A percentile compares a stretch with the other conserved stretches of the same genome.
Conservation (phyloP, 2,888 invertebrate species). For the Tupiocoris notatus region DNA sequence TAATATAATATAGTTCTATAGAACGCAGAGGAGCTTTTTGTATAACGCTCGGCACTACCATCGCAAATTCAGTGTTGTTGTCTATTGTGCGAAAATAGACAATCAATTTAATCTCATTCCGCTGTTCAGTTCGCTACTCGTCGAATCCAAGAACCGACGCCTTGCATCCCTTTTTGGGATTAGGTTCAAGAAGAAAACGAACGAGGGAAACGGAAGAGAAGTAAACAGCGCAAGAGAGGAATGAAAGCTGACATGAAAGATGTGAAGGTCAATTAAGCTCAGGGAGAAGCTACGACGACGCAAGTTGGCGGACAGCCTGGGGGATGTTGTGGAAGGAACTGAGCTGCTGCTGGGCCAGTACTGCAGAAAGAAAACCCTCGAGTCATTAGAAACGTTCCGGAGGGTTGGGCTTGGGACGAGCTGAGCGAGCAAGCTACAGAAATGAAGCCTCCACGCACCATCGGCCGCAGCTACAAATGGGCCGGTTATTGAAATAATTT, state of each 20-base stretch:
- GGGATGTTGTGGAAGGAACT: background rate
- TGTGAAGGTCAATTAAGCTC: constrained; percentile 42
- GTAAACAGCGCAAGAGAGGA: background rate
- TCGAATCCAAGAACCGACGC: background rate
- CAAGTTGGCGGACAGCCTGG: background rate
- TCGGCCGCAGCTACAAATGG: constrained; percentile 44
- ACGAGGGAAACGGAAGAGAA: constrained; percentile 11
- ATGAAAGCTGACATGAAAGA: constrained; percentile 41
- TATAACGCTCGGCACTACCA: too few relatives aligned
- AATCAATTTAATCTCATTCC: background rate
- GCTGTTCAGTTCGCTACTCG: background rate
- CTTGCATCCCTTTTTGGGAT: background rate
- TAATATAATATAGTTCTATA: too few relatives aligned
- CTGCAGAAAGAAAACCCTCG: constrained; percentile 23
- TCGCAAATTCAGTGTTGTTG: too few relatives aligned
- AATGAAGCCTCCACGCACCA: constrained; percentile 29
- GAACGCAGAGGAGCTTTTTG: too few relatives aligned
- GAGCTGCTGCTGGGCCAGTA: background rate
- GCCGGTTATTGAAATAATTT: constrained; percentile 46
- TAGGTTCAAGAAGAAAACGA: background rate
- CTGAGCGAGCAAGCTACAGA: background rate
- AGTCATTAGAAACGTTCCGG: constrained; percentile 45
- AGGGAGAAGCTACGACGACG: background rate
- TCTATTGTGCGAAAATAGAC: too few relatives aligned
- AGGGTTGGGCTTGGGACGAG: constrained; percentile 28